These are phyloP conservation scores for Eulithis testata DNA, from an alignment of 2,888 invertebrate species.

Conservation along the genomic window DNA sequence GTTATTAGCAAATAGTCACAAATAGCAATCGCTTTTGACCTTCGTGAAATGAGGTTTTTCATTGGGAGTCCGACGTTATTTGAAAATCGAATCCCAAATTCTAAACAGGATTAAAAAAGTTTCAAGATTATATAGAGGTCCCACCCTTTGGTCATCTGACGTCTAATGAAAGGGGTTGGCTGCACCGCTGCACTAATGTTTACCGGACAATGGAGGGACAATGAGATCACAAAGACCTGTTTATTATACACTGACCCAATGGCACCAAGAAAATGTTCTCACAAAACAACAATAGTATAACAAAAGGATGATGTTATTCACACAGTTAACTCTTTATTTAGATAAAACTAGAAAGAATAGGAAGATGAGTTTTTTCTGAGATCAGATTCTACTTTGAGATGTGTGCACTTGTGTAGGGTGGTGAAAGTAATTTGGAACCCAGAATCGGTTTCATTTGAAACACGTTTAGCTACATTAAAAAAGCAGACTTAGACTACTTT, in stretches of 20 bases:
- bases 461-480: not conserved
- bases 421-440: not conserved
- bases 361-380: slow-evolving; percentile 20
- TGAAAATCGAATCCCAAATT: slow-evolving; percentile 3
- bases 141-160: slow-evolving; percentile 24
- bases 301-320: slow-evolving; percentile 84
- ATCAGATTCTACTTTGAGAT: too few species aligned
- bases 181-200: slow-evolving; percentile 53
- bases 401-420: not conserved
- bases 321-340: slow-evolving; percentile 79
- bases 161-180: slow-evolving; percentile 47
- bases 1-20: too few species aligned
- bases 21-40: too few species aligned
- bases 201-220: slow-evolving; percentile 51
- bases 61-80: not conserved
- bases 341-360: slow-evolving; percentile 40
- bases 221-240: slow-evolving; percentile 50
- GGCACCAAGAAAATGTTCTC: slow-evolving; percentile 72
- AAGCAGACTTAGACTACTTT: too few species aligned
- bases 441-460: not conserved
- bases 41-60: too few species aligned
- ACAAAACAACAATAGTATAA: slow-evolving; percentile 74
- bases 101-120: not conserved
- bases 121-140: not conserved
- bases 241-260: slow-evolving; percentile 56